A percentile compares a stretch with the other conserved stretches of the same genome.
Conservation (phyloP, 2,797 vertebrate genomes). For the Trematomus bernacchii region DNA sequence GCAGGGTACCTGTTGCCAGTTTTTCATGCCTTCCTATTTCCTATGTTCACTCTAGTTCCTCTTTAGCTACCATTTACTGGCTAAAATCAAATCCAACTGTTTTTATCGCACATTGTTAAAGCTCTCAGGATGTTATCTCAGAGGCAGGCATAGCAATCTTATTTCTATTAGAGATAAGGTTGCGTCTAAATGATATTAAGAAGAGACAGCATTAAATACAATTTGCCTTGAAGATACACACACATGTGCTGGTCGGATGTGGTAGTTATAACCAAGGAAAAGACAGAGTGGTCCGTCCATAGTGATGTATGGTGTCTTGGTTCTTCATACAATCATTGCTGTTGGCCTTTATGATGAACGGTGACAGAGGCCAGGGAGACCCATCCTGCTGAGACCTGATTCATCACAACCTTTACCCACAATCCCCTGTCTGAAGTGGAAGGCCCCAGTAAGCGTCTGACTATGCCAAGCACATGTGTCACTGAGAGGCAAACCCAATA, state of each 20-base stretch:
- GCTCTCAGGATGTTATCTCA: slow-evolving; percentile 11
- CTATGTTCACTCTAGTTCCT: slow-evolving; percentile 11
- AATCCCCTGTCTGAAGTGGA: slow-evolving; percentile 31
- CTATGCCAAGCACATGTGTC: slow-evolving; percentile 20
- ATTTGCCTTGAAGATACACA: not conserved
- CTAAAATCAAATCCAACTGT: slow-evolving; percentile 2
- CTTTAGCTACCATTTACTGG: slow-evolving; percentile 8
- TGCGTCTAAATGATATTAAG: slow-evolving; percentile 16
- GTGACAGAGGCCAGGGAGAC: slow-evolving; percentile 24
- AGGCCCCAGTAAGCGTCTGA: slow-evolving; percentile 15
- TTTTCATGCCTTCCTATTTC: slow-evolving; percentile 4
- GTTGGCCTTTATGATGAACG: slow-evolving; percentile 32
- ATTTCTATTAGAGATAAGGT: slow-evolving; percentile 18
- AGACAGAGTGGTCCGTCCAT: not conserved
- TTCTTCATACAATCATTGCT: slow-evolving; percentile 35
- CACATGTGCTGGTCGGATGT: not conserved
- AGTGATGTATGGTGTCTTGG: slow-evolving; percentile 31
- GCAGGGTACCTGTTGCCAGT: slow-evolving; percentile 13
- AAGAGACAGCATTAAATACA: slow-evolving; percentile 3
- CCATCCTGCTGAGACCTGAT: slow-evolving; percentile 36
- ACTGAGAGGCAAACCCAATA: slow-evolving; percentile 26
- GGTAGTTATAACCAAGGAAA: slow-evolving; percentile 9
- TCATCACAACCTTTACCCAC: slow-evolving; percentile 45
- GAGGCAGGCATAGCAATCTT: not conserved
- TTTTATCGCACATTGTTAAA: slow-evolving; percentile 3